Conservation (phyloP, 2,888 invertebrate genomes). For the Pherbina coryleti region DNA sequence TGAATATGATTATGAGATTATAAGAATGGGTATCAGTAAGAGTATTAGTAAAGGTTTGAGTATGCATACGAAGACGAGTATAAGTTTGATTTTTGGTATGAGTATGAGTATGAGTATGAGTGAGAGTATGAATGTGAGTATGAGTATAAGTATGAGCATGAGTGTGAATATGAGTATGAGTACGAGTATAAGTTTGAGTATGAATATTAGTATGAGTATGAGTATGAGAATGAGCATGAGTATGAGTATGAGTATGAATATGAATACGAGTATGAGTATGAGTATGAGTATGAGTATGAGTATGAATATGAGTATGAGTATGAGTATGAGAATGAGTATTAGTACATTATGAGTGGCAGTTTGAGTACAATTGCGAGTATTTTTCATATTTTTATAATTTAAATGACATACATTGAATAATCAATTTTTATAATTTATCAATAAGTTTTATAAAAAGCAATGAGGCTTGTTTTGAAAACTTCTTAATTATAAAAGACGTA, state of each 20-base stretch:
- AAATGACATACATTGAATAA: too few species aligned
- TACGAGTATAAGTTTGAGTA: slow-evolving; percentile 1
- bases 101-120: neutral
- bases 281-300: slow-evolving; percentile 5
- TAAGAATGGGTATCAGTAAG: neutral
- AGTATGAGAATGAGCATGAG: slow-evolving; percentile 2
- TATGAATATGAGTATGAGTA: neutral
- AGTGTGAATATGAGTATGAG: neutral
- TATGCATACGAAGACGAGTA: neutral
- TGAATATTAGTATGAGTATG: slow-evolving; percentile 4
- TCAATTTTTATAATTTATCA: neutral
- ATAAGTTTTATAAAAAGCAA: neutral
- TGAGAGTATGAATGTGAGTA: too few species aligned
- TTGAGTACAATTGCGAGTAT: too few species aligned
- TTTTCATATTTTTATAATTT: too few species aligned
- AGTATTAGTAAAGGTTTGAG: neutral
- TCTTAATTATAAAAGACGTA: too few species aligned
- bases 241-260: slow-evolving; percentile 5
- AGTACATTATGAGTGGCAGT: too few species aligned
- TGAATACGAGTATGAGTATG: slow-evolving; percentile 5
- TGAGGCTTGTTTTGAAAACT: neutral
- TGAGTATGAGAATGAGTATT: neutral
- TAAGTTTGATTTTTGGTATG: neutral
- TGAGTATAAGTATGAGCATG: too few species aligned
- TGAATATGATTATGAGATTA: neutral